A percentile compares a stretch with the other conserved stretches of the same genome.
Conservation (phyloP, 2,113 vertebrate species). For the Ptyas mucosa region DNA sequence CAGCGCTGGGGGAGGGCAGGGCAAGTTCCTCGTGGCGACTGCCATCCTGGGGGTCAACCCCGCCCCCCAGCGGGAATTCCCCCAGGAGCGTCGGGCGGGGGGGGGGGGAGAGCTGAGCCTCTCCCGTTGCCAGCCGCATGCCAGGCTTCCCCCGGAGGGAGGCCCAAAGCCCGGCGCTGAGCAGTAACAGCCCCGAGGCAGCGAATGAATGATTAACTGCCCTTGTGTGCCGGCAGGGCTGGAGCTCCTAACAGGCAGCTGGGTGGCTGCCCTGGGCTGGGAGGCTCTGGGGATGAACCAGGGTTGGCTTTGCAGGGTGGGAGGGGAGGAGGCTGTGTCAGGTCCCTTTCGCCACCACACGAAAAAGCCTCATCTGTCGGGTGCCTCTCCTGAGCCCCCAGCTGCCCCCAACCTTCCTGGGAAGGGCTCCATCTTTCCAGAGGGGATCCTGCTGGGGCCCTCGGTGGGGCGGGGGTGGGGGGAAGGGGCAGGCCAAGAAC, state of each 20-base stretch:
- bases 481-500: not conserved
- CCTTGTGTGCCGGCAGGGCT: not conserved
- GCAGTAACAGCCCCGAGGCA: not conserved
- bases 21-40: not conserved
- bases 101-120: too few species aligned
- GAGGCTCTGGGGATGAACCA: not conserved
- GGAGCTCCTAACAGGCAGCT: not conserved
- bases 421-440: not conserved
- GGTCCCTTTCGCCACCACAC: not conserved
- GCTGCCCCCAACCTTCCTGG: not conserved
- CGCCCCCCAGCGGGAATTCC: not conserved
- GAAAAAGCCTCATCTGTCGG: not conserved
- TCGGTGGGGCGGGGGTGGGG: not conserved
- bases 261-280: not conserved
- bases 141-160: not conserved
- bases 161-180: not conserved
- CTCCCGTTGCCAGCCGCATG: not conserved
- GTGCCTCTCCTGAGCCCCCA: not conserved
- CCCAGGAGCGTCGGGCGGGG: too few species aligned
- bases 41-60: not conserved
- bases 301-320: not conserved
- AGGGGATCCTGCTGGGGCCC: not conserved
- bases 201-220: slow-evolving; percentile 24
- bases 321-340: not conserved
- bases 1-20: not conserved